Percentiles rank a stretch among this genome's conserved stretches.
Evolutionary conservation across 2,113 vertebrate species (phyloP).

Genomic region (Lepus timidus): DNA sequence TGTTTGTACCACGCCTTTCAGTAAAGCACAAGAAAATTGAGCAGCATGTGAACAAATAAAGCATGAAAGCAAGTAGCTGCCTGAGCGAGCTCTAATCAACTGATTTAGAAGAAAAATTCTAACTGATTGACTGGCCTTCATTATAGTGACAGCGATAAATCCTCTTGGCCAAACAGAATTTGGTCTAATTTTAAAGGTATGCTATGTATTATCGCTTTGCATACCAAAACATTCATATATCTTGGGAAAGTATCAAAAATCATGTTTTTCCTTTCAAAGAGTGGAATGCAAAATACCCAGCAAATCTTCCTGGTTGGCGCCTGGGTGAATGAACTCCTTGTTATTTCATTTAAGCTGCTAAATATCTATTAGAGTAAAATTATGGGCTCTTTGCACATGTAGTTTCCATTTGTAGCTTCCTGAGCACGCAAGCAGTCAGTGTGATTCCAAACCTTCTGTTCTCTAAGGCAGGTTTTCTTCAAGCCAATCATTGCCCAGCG

Average conservation of each 20-base stretch:
- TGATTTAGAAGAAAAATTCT: slow-evolving; percentile 62
- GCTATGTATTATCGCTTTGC: slow-evolving; percentile 43
- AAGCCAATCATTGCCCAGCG: not conserved
- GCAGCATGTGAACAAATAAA: not conserved
- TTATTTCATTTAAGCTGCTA: slow-evolving; percentile 81
- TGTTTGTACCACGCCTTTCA: not conserved
- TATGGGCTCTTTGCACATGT: slow-evolving; percentile 70
- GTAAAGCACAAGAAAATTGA: not conserved
- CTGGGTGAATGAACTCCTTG: slow-evolving; percentile 73
- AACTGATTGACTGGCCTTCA: slow-evolving; percentile 50
- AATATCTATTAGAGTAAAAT: slow-evolving; percentile 81
- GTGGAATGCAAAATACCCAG: slow-evolving; percentile 79
- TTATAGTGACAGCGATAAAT: slow-evolving; percentile 65
- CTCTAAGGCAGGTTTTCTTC: not conserved
- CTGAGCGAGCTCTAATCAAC: not conserved
- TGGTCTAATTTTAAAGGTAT: slow-evolving; percentile 36
- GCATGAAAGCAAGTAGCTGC: slow-evolving; percentile 35
- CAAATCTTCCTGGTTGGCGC: slow-evolving; percentile 68
- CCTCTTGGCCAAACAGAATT: slow-evolving; percentile 40
- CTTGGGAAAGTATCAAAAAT: slow-evolving; percentile 70
- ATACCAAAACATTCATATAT: slow-evolving; percentile 68
- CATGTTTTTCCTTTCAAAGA: slow-evolving; percentile 70
- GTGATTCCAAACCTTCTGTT: not conserved
- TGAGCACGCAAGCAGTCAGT: not conserved
- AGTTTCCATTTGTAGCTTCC: slow-evolving; percentile 64